phyloP scores from a whole-genome alignment of 2,888 invertebrate species.

The Teinopalpus imperialis region DNA sequence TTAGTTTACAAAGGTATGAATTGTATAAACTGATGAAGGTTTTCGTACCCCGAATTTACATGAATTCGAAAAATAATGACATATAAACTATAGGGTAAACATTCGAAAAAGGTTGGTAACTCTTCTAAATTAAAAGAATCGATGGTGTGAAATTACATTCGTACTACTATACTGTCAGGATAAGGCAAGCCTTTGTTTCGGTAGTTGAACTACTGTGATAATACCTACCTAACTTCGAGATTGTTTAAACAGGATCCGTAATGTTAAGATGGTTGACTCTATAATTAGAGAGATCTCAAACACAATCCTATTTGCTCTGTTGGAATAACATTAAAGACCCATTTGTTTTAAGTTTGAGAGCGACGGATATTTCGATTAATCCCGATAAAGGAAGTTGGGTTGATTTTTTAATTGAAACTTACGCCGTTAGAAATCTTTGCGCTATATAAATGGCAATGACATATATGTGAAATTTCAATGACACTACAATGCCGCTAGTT shows the following conservation, averaged over 20 bases:
- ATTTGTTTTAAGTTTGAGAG: conserved; percentile 31
- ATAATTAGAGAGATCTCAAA: conserved; percentile 71
- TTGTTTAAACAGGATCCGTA: conserved; percentile 70
- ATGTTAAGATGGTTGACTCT: conserved; percentile 66
- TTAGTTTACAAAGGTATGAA: no score
- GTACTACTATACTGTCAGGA: conserved; percentile 11
- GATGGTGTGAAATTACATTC: conserved; percentile 16
- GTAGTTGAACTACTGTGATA: conserved; percentile 38
- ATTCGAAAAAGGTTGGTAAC: background rate
- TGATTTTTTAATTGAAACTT: no score
- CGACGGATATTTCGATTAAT: conserved; percentile 29
- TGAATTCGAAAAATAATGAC: background rate
- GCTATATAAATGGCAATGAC: no score
- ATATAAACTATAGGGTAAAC: no score
- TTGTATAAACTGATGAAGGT: no score
- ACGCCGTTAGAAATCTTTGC: no score
- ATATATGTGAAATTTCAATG: no score
- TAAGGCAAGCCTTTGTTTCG: conserved; percentile 37
- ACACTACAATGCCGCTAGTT: no score
- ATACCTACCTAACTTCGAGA: conserved; percentile 52
- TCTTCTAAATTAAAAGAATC: background rate
- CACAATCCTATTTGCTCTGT: conserved; percentile 61
- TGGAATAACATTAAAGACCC: conserved; percentile 58
- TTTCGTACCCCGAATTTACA: no score
- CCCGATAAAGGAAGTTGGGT: background rate